Base-by-base conservation (phyloP, 2,797 vertebrate species). In the Anomalospiza imberbis region DNA sequence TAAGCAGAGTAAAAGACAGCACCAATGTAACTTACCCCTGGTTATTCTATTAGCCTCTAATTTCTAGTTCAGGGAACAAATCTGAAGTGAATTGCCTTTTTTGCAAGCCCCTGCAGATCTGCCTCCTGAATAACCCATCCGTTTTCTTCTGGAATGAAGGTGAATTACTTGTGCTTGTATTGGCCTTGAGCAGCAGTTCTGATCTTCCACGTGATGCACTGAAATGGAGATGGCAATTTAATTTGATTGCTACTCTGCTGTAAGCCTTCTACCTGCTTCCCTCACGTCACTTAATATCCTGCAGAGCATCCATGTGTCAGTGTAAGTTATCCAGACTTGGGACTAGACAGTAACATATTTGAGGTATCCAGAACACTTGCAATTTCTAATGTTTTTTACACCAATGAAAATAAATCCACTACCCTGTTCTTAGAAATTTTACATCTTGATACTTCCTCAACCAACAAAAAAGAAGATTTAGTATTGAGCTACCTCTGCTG, bases 131-230 rank as follows among this genome's bases (percentile, higher is more conserved):
- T 16, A 4, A 1, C 13, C 6, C 13, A 48, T 20, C 14, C 20
- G 48, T 32, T 29, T 16, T 63, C 11, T 57, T 32, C 26, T 38
- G 19, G 26, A 68, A 68, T 15, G 2, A 38, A 67, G 9, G 11
- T 61, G 34, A 63, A 47, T 66, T 83, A 42, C 34, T 47, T 44
- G 17, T 42, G 13, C 17, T 55, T 63, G 8, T 53, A 62, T 13
- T 1, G 2, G 22, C 36, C 63, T 74, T 1, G 1, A 44, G 31
- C 17, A 78, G n/a, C 31, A 79, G 18, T 28, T 83, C 17, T 4
- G 4, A 22, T 42, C 20, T 68, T 50, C 9, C 29, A 25, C 0
- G 1, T 17, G 28, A 53, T 9, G 2, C 10, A 48, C 10, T 14
- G 62, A 84, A 81, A 86, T 4, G 2, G n/a, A 72, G 31, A 36